Evolutionary conservation across 1,140 invertebrate genomes (phyloP), one percentile per base, ranked within the genome.

Genomic region (Heliconius nattereri): DNA sequence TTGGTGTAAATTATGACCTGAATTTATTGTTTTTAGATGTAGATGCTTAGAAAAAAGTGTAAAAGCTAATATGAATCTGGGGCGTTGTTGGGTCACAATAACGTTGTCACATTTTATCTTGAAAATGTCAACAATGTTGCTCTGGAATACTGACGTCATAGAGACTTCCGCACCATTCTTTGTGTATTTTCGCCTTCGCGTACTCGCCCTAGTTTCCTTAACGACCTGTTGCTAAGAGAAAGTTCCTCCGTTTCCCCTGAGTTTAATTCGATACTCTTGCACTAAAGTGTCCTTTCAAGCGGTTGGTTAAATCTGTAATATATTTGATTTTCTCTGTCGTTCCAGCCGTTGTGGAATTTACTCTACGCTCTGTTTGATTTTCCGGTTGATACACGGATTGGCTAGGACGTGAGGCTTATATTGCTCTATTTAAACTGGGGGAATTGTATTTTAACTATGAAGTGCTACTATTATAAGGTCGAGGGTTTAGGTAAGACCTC

Each of bases 161-260:
- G 54, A 78, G 52, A 54, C 75, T 71, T 81, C 54, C 32, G 74
- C 20, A 49, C 37, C 45, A 75, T 75, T 81, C 80, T 81, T 81
- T 81, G 74, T 81, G 70, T 81, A 80, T 77, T 81, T 75, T 83
- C 78, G 79, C 84, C 78, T 81, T 85, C 80, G 81, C 73, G 79
- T 79, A 78, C 82, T 83, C 80, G 81, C 73, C 82, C 79, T 84
- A 86, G 85, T 88, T 88, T 88, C 85, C 78, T 85, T 87, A 87
- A 86, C 85, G 84, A 91, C 90, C 90, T 91, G 90, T 91, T 91
- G 90, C 90, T 86, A 84, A 60, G 81, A 82, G 82, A 86, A 75
- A 79, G 83, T 83, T 83, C 83, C 77, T 60, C 76, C 23, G 77
- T 78, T 76, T 85, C 83, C 85, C 84, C 40, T 45, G 79, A 83